Evolutionary conservation across 1,140 invertebrate species (phyloP).

Genomic region (Caerostris darwini): DNA sequence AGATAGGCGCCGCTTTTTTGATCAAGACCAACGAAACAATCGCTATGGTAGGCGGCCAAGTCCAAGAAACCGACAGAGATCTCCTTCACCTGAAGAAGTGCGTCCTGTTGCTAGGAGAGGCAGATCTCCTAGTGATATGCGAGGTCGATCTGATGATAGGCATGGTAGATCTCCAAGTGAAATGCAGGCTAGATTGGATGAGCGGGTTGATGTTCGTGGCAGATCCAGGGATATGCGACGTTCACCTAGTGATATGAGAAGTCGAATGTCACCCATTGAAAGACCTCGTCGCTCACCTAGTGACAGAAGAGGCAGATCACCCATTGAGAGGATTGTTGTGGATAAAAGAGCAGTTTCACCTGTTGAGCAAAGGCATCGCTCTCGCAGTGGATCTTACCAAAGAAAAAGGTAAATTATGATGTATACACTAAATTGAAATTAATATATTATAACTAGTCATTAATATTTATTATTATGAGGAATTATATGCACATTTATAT

Average conservation of each 20-base stretch:
- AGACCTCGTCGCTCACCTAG: neutral
- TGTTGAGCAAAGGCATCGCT: neutral
- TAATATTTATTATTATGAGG: too few relatives aligned
- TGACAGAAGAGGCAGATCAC: constrained; percentile 48
- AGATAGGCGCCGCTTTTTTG: constrained; percentile 49
- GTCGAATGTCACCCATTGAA: constrained; percentile 19
- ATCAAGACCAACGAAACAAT: constrained; percentile 56
- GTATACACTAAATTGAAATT: neutral
- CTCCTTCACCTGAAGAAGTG: constrained; percentile 38
- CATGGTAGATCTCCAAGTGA: constrained; percentile 49
- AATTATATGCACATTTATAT: too few relatives aligned
- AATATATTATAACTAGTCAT: too few relatives aligned
- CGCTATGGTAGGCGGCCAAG: constrained; percentile 64
- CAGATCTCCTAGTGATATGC: constrained; percentile 57
- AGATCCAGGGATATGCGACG: neutral
- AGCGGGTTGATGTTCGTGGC: neutral
- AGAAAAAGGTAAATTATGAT: constrained; percentile 33
- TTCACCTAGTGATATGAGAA: constrained; percentile 18
- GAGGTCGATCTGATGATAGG: constrained; percentile 30
- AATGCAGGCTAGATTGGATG: neutral
- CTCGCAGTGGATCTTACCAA: constrained; percentile 49
- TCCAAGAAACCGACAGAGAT: constrained; percentile 63
- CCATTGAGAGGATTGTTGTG: constrained; percentile 23
- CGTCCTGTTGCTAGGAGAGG: neutral
- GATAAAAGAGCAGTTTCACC: constrained; percentile 54